Base-by-base conservation (phyloP, 2,113 vertebrate genomes). In the Leptocoma aspasia region DNA sequence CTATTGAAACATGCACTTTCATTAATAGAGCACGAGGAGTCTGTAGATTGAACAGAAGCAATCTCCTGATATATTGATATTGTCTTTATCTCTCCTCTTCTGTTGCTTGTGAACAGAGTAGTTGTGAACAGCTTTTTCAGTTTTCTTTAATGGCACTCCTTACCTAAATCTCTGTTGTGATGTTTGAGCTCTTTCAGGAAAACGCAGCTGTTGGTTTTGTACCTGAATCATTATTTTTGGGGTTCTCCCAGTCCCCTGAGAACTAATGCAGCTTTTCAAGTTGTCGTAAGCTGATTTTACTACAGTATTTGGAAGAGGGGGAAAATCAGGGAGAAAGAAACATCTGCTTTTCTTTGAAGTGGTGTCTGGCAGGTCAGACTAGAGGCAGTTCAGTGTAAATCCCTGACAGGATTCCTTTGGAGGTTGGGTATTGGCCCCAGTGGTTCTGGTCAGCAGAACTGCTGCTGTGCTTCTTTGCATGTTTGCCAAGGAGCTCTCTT, bases 401-500 rank as follows among this genome's bases (percentile, higher is more conserved):
- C 33, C 35, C 41, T 52, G 75, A 0, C 16, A 16, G 54, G 45
- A 14, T 53, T n/a, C 6, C 11, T 35, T 47, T 44, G 53, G n/a
- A 3, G 42, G 10, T 22, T 64, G 66, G 16, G 41, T n/a, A 2
- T 52, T 3, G 3, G 41, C 31, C 26, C 7, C 20, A 14, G 0
- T 0, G 1, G 11, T 52, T 63, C 30, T 72, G 72, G 13, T 37
- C 39, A 61, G 44, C 49, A 82, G 57, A 63, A 5, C 8, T 44
- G 24, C 49, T 80, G 28, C 80, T 57, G 0, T 60, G 53, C 39
- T 24, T 75, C 56, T 35, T 33, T 21, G 44, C 26, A 19, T 42
- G 24, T 31, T 82, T 90, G 44, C 30, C 66, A 35, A 35, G 41
- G 45, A 53, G 1, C 42, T 19, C 0, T 10, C 20, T 30, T 75